Base-by-base conservation (phyloP, 2,113 vertebrate species). In the Tachuris rubrigastra region DNA sequence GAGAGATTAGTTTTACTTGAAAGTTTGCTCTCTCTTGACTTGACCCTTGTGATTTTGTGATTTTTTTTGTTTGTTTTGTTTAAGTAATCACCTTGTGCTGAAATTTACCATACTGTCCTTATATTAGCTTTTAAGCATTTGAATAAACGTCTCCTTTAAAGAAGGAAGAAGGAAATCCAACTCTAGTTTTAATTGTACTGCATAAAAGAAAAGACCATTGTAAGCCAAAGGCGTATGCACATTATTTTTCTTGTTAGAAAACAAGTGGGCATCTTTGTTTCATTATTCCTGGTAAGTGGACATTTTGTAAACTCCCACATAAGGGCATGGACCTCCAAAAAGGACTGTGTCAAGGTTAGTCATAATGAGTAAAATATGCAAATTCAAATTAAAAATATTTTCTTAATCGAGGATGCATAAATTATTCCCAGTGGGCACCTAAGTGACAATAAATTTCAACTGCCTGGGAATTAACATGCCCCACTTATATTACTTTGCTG, bases 311-410 rank as follows among this genome's bases (percentile, higher is more conserved):
- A 92, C 75, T 77, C 62, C 56, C 47, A 96, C 90, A 68, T 94
- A 87, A 87, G 91, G 95, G 88, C 91, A 94, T 74, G 91, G 50
- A 89, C 82, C 84, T 93, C 76, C 20, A 66, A 91, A 95, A 92
- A 97, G 92, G 95, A 96, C 87, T 93, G 59, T 94, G 95, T 78
- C 95, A 96, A 96, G 96, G 95, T 97, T 96, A 97, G 87, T 65
- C 19, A 7, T 96, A 97, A 97, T 96, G 96, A 94, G 90, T 67
- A 97, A 94, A 96, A 96, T 96, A 97, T 96, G 96, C 94, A 97
- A 97, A 97, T 97, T 94, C 89, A 96, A 95, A 97, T 97, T 94
- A 96, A 97, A 97, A 97, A 96, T 96, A 95, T 97, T 97, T 97
- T 97, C 90, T 96, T 97, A 96, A 97, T 96, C 90, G 90, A 93